Evolutionary conservation across 2,113 vertebrate species (phyloP).

Genomic region (Brienomyrus longianalis): DNA sequence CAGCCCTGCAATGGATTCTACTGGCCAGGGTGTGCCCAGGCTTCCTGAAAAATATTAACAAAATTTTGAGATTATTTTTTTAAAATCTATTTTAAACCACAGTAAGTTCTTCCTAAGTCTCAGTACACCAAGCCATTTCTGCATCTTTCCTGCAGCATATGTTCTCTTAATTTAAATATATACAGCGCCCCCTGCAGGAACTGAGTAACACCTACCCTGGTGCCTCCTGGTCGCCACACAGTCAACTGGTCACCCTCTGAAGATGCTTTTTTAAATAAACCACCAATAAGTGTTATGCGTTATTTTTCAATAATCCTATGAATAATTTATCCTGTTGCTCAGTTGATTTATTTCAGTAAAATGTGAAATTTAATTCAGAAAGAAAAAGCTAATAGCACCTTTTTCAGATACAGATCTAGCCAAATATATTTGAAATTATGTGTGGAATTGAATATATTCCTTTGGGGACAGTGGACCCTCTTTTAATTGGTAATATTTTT

Average conservation of each 20-base stretch:
- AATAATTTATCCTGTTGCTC: background rate
- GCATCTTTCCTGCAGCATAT: background rate
- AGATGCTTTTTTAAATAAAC: background rate
- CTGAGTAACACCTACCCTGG: background rate
- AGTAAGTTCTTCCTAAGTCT: background rate
- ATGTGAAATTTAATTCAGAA: background rate
- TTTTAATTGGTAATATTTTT: background rate
- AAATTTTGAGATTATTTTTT: background rate
- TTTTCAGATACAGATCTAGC: background rate
- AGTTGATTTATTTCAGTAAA: background rate
- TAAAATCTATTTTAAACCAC: background rate
- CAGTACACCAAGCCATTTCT: background rate
- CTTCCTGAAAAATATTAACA: background rate
- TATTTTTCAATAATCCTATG: background rate
- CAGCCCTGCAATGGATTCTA: background rate
- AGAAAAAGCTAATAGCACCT: background rate
- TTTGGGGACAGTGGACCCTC: background rate
- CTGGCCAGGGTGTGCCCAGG: background rate
- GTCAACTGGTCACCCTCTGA: background rate
- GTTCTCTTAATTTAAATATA: background rate
- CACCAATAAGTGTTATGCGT: background rate
- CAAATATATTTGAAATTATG: background rate
- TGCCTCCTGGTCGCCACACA: background rate
- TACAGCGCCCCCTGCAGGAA: background rate
- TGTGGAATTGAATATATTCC: background rate